These are phyloP conservation scores for Myrmecobius fasciatus DNA, from an alignment of 2,113 vertebrate species.

Conservation along the genomic window DNA sequence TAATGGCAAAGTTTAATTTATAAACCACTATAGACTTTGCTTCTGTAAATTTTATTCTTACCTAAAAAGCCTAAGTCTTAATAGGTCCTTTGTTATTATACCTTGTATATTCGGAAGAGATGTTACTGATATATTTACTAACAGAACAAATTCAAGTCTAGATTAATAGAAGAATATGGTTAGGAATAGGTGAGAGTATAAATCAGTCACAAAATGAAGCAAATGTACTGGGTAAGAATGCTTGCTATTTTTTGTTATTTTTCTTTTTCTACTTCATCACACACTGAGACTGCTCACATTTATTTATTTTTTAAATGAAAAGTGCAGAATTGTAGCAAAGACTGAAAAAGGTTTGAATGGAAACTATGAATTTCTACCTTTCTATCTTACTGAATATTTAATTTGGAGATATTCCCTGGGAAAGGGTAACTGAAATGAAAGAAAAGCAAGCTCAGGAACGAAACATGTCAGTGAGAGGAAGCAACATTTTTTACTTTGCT, in stretches of 20 bases:
- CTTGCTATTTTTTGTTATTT: not conserved
- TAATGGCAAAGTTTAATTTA: not conserved
- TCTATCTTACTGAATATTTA: not conserved
- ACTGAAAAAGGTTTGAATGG: conserved; percentile 15
- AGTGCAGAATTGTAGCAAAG: not conserved
- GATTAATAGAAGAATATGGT: not conserved
- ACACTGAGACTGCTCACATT: not conserved
- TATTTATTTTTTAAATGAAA: not conserved
- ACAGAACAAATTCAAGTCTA: not conserved
- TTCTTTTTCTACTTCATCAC: conserved; percentile 7
- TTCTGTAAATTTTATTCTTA: not conserved
- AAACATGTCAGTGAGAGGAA: not conserved
- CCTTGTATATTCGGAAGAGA: not conserved
- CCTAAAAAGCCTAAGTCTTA: not conserved
- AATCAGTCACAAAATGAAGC: not conserved
- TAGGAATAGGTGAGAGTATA: not conserved
- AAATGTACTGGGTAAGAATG: not conserved
- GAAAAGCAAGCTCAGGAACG: not conserved
- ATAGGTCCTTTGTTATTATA: not conserved
- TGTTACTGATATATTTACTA: not conserved
- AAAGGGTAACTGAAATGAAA: not conserved
- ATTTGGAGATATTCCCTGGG: conserved; percentile 19
- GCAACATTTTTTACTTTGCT: not conserved
- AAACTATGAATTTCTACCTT: not conserved
- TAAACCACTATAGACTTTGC: not conserved